phyloP scores from a whole-genome alignment of 2,797 vertebrate genomes.

The Tapirus indicus region DNA sequence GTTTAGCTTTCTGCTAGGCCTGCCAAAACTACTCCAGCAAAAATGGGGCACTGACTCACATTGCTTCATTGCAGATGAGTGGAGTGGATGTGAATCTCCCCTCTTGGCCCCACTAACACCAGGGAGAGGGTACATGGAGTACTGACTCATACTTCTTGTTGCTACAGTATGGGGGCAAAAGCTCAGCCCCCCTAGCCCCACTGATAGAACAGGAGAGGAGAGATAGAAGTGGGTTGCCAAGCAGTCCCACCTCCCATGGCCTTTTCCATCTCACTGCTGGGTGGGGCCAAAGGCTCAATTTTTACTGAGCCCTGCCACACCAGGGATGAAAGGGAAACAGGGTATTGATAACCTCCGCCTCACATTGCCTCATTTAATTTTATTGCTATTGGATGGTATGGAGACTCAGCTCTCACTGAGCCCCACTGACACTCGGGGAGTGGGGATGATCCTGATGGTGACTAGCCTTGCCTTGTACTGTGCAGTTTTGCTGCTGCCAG shows the following conservation, averaged over 20 bases:
- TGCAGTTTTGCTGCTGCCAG: no score
- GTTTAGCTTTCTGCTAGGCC: not conserved
- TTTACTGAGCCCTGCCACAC: not conserved
- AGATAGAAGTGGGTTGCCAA: not conserved
- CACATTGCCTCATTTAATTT: not conserved
- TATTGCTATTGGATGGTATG: not conserved
- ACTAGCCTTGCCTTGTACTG: not conserved
- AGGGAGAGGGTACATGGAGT: not conserved
- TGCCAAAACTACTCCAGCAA: not conserved
- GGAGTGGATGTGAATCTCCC: not conserved
- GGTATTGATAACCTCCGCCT: accelerated
- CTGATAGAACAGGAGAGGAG: not conserved
- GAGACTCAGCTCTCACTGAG: not conserved
- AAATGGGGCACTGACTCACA: no score
- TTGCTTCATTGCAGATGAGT: not conserved
- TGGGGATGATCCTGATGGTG: accelerated
- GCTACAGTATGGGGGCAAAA: not conserved
- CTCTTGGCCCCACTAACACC: no score
- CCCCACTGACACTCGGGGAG: accelerated
- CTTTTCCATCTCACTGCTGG: not conserved
- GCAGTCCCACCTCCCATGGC: no score
- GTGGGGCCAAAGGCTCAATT: not conserved
- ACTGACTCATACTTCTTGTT: not conserved
- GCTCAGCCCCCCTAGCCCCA: accelerated
- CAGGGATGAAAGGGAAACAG: accelerated